Base-by-base conservation (phyloP, 2,888 invertebrate genomes). In the Esperia sulphurella region DNA sequence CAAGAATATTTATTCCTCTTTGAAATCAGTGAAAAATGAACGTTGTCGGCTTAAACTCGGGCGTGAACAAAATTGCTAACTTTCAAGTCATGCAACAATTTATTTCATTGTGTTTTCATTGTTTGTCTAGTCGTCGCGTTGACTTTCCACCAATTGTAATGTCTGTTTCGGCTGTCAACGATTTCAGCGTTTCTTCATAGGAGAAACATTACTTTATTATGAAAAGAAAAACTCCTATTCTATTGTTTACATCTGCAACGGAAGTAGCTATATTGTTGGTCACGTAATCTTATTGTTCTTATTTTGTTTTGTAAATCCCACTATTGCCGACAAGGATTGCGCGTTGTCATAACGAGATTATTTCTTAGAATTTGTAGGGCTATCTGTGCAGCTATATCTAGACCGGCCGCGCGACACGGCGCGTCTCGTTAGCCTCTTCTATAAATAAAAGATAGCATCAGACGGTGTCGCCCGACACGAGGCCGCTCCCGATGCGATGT, bases 391-490 rank as follows among this genome's bases (percentile, higher is more conserved):
- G 48, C 55, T 63, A 60, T 62, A 75, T 72, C 72, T 67, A 55
- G 55, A 50, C 59, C 53, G 53, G 56, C 53, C 50, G 63, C 50
- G 63, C 59, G 62, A 67, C 63, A 65, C 48, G 62, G 58, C 62
- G 72, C 61, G 70, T 76, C 80, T 83, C 69, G 79, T 83, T 83
- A 82, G 73, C 62, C 68, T 71, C 71, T 71, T 65, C 73, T 76
- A 82, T 83, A 81, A 83, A 78, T 81, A 79, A 55, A 57, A 54
- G 82, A 84, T 83, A 77, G 61, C 60, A 81, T 84, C 83, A 54
- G 53, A 46, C 43, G 54, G 58, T 65, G 63, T 63, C 64, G 57
- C 55, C 46, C 59, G 55, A 65, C 66, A 64, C 64, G 66, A 60
- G 62, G 21, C 2, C 21, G 21, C 21, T 21, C 21, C 21, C 5